Evolutionary conservation across 2,113 vertebrate genomes (phyloP).

Genomic region (Spermophilus dauricus): DNA sequence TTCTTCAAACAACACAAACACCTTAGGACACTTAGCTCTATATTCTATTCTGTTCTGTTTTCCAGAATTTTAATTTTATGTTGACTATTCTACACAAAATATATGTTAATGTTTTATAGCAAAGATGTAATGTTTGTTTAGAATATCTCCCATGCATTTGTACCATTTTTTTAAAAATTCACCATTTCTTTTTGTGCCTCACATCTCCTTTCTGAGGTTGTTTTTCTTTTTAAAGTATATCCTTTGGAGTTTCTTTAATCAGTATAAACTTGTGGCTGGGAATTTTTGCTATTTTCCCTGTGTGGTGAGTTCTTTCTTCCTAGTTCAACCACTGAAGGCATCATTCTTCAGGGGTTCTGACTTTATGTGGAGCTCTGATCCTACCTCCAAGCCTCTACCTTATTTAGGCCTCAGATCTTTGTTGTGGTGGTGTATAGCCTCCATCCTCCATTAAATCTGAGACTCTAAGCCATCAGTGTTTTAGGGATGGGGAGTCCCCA

Average conservation of each 20-base stretch:
- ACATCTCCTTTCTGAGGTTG: not conserved
- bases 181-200: slow-evolving; percentile 19
- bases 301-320: not conserved
- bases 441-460: not conserved
- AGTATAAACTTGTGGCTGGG: slow-evolving; percentile 7
- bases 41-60: slow-evolving; percentile 3
- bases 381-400: not conserved
- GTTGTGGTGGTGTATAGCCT: not conserved
- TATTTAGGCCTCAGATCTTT: not conserved
- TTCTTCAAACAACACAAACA: not conserved
- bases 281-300: slow-evolving; percentile 29
- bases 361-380: not conserved
- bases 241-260: slow-evolving; percentile 36
- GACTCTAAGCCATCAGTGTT: not conserved
- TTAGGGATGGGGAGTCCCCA: not conserved
- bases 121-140: slow-evolving; percentile 31
- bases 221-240: slow-evolving; percentile 26
- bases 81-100: not conserved
- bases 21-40: not conserved
- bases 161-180: slow-evolving; percentile 7
- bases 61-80: slow-evolving; percentile 27
- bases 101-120: not conserved
- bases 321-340: not conserved
- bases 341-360: not conserved
- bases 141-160: not conserved